phyloP scores from a whole-genome alignment of 2,113 vertebrate species.

The Herpailurus yagouaroundi region DNA sequence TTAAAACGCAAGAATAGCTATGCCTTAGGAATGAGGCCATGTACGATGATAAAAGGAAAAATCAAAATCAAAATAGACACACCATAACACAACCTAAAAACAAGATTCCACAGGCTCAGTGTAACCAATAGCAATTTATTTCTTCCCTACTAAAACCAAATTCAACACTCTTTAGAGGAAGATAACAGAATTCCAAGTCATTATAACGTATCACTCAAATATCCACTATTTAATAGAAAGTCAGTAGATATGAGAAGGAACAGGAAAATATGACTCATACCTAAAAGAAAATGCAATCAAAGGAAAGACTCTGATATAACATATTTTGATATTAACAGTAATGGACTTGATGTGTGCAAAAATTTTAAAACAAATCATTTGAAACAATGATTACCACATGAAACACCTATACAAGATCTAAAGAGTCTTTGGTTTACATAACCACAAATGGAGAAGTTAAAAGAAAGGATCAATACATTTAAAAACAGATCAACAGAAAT shows the following conservation, averaged over 20 bases:
- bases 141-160: background rate
- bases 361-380: background rate
- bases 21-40: background rate
- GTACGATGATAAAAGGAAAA: background rate
- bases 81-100: background rate
- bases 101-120: background rate
- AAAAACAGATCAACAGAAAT: background rate
- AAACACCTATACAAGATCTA: background rate
- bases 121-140: background rate
- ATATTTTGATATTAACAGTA: background rate
- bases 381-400: background rate
- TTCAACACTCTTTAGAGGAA: background rate
- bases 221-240: background rate
- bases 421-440: background rate
- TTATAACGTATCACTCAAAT: background rate
- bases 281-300: background rate
- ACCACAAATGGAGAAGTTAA: background rate
- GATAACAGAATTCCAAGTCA: background rate
- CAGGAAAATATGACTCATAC: background rate
- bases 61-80: no score
- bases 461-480: background rate
- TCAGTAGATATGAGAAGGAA: background rate
- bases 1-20: no score
- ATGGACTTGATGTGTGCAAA: background rate
- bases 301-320: background rate